Conservation (phyloP, 2,797 vertebrate genomes). For the Prunella strophiata region DNA sequence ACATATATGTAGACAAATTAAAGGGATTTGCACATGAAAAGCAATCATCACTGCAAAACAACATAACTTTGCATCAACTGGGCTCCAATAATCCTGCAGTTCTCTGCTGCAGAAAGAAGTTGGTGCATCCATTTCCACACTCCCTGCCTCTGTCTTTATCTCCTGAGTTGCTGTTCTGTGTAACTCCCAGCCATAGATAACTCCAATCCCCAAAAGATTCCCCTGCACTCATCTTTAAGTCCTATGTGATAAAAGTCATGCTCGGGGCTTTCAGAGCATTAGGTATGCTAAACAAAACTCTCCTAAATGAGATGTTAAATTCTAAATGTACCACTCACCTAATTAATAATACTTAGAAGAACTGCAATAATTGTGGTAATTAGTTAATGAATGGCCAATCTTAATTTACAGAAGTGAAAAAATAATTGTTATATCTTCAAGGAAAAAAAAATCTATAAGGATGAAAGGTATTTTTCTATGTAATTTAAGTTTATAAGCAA, state of each 20-base stretch:
- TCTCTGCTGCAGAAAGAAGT: background rate
- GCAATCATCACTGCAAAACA: background rate
- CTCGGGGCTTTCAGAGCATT: background rate
- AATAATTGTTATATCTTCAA: background rate
- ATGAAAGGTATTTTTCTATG: background rate
- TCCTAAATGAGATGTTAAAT: background rate
- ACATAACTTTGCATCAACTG: background rate
- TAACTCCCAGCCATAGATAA: background rate
- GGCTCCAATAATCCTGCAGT: background rate
- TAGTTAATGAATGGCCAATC: background rate
- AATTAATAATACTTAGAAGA: background rate
- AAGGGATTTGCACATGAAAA: background rate
- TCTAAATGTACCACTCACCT: background rate
- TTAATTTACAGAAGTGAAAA: background rate
- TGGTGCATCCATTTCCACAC: background rate
- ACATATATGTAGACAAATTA: background rate
- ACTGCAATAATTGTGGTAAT: background rate
- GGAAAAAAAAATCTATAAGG: background rate
- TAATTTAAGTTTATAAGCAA: background rate
- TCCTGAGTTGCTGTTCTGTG: background rate
- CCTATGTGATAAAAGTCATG: accelerated
- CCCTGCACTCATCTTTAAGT: background rate
- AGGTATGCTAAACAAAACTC: background rate
- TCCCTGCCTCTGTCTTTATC: background rate
- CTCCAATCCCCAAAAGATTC: background rate